Base-by-base conservation (phyloP, 2,797 vertebrate genomes). In the Sebastes goodei region DNA sequence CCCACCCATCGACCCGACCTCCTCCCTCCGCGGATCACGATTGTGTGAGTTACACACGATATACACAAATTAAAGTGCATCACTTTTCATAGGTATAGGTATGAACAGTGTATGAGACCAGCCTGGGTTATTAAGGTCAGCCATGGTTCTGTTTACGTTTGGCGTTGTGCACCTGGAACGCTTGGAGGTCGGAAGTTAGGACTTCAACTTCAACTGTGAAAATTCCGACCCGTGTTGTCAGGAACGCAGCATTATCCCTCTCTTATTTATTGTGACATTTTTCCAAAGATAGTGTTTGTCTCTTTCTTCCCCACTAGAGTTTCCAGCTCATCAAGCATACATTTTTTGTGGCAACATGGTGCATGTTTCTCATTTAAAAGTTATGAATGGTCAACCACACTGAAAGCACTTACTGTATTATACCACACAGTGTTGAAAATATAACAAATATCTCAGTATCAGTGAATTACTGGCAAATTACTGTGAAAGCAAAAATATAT, bases 341-440 rank as follows among this genome's bases (percentile, higher is more conserved):
- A 29, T n/a, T 60, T 69, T 65, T 67, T 76, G 33, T 61, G 35
- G 42, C 29, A 46, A 42, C 27, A 46, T 27, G 46, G 10, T 38
- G 46, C 21, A 56, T 59, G 67, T 57, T 61, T 71, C 77, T 76
- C 42, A 73, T 83, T 83, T 78, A 57, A 86, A 83, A 35, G 25
- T 74, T 71, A 59, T 55, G 53, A 79, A 71, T 80, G 68, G 29
- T 69, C 55, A 75, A 53, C 57, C 23, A 71, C 68, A 76, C 23
- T 60, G 30, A 68, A 64, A 84, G 64, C 27, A n/a, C 20, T 32
- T 56, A 29, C 5, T 49, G 27, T 12, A 33, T 63, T 74, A 60
- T 25, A 27, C 25, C 53, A 60, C 29, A 14, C 52, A 38, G 9
- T 60, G 30, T 53, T 57, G 2, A 57, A 55, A 74, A 66, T 42